Evolutionary conservation across 2,797 vertebrate genomes (phyloP).

Genomic region (Brachyrhaphis roseni): DNA sequence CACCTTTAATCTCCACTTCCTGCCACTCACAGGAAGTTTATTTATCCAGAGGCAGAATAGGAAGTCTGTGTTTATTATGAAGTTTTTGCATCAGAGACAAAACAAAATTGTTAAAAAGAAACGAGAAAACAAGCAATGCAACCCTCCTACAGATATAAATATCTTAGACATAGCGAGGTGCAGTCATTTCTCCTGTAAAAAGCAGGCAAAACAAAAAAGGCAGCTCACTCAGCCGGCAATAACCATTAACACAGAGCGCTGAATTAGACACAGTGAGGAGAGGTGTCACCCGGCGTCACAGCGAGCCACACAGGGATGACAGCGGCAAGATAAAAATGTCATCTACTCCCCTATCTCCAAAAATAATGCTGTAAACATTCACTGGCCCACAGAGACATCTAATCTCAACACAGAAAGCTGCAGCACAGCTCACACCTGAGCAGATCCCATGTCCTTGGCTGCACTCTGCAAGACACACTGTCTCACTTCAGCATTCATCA

Average conservation of each 20-base stretch:
- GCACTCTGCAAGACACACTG: constrained; percentile 36
- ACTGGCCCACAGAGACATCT: constrained; percentile 43
- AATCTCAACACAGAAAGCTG: constrained; percentile 44
- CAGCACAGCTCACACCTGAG: constrained; percentile 58
- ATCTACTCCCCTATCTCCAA: constrained; percentile 44
- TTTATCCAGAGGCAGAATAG: constrained; percentile 38
- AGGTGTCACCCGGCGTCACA: constrained; percentile 12
- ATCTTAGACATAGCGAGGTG: constrained; percentile 25
- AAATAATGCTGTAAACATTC: constrained; percentile 58
- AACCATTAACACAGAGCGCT: constrained; percentile 28
- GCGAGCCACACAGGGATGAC: constrained; percentile 13
- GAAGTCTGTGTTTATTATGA: constrained; percentile 32
- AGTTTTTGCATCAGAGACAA: constrained; percentile 7
- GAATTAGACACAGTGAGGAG: constrained; percentile 40
- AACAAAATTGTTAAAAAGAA: constrained; percentile 11
- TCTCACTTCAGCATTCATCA: constrained; percentile 48
- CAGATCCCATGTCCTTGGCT: constrained; percentile 44
- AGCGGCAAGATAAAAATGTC: constrained; percentile 51
- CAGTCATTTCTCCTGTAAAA: constrained; percentile 37
- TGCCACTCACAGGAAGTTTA: constrained; percentile 62
- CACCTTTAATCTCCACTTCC: constrained; percentile 65
- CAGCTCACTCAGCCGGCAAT: constrained; percentile 30
- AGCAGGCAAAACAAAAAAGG: constrained; percentile 45
- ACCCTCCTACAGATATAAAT: constrained; percentile 47
- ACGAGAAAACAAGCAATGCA: constrained; percentile 17